Conservation (phyloP, 92 coral and sea anemone genomes). For the Meandrina meandrites region DNA sequence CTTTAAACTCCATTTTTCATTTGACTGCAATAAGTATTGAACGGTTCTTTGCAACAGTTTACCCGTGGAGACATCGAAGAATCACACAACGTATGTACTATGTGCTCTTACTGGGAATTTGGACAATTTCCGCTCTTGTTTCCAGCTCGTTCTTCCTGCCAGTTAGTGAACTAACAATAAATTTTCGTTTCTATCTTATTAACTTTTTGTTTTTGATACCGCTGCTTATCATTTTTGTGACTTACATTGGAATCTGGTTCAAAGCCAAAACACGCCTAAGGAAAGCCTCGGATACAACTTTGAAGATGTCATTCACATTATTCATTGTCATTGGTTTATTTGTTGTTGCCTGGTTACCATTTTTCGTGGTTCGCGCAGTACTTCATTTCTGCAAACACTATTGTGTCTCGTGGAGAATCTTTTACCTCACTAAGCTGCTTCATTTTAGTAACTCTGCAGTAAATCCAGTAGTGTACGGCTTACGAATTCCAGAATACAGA, state of each 20-base stretch:
- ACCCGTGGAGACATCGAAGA: constrained; percentile 76
- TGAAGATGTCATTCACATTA: constrained; percentile 58
- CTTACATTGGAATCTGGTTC: constrained; percentile 55
- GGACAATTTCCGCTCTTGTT: constrained; percentile 71
- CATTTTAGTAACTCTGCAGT: constrained; percentile 70
- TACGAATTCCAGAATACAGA: constrained; percentile 69
- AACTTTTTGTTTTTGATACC: constrained; percentile 64
- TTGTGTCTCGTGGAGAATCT: constrained; percentile 65
- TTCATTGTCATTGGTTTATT: constrained; percentile 72
- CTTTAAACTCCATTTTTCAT: constrained; percentile 81
- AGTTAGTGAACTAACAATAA: constrained; percentile 61
- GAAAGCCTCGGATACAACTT: constrained; percentile 36
- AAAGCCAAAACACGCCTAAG: constrained; percentile 46
- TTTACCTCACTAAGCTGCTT: constrained; percentile 59
- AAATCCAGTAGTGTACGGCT: constrained; percentile 64
- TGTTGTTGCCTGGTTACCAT: constrained; percentile 74
- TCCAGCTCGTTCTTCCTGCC: constrained; percentile 65
- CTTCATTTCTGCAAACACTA: constrained; percentile 33
- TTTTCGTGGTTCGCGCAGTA: constrained; percentile 49
- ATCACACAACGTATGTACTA: constrained; percentile 58
- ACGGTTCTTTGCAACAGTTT: constrained; percentile 78
- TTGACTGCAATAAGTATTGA: constrained; percentile 86
- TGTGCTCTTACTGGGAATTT: constrained; percentile 49
- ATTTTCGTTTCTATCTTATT: constrained; percentile 60
- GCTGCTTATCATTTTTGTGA: constrained; percentile 48